Evolutionary conservation across 2,888 invertebrate species (phyloP), one percentile per base, ranked within the genome.

Genomic region (Linnaemya tessellans): DNA sequence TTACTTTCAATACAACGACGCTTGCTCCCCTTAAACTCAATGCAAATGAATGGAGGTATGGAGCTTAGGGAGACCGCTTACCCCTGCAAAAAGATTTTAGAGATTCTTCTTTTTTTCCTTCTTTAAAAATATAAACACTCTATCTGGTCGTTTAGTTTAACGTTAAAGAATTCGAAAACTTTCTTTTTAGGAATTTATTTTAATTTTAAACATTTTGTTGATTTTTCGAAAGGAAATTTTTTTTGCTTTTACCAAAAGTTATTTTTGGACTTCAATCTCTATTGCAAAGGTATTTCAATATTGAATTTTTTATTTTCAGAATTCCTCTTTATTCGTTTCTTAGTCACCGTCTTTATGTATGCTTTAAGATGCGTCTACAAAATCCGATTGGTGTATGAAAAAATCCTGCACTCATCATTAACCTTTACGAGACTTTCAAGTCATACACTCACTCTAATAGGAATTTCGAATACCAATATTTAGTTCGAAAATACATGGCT

Each of bases 381-480:
- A 87, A 87, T 87, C 87, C 84, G 87, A 87, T 78, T 88, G 88
- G 86, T 87, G 80, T 86, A 85, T 87, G 87, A 87, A 88, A 87
- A 88, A 87, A 86, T 87, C 87, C 85, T 87, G 87, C 87, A 88
- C 86, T 87, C 87, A 84, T 80, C 80, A 83, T 87, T 87, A 87
- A 87, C 87, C 87, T 88, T 87, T 87, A 86, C 82, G 87, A 84
- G 85, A 70, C 70, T 80, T 82, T 80, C 65, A 75, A 80, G 58
- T 22, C 79, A 73, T 68, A 70, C 41, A 74, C 65, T 64, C 30
- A 74, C 58, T 64, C 68, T 81, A 79, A 74, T 79, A 70, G 43
- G 70, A 82, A 79, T 75, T 85, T 85, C 83, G 77, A 84, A 83
- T 81, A 78, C 86, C 87, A 73, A 87, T 87, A 87, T 84, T 87